Evolutionary conservation across 37 sponge, comb jelly and placozoan species (phyloP), one percentile per base, ranked within the genome.

Genomic region (Diacarnus erythraeanus): DNA sequence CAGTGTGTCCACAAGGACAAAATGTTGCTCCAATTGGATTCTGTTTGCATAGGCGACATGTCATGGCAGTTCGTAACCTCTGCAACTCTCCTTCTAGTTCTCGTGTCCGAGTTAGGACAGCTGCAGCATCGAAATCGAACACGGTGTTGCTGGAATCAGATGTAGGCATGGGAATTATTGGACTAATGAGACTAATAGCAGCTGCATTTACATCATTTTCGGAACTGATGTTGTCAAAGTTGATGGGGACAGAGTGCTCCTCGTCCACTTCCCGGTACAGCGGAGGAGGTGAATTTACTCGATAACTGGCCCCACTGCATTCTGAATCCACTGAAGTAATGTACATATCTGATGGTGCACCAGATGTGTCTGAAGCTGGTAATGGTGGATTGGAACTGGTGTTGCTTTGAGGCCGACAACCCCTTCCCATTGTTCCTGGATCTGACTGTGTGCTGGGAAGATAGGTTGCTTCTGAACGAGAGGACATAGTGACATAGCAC

Each of bases 1-100:
- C 75, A 17, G 94, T 89, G 88, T 93, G 94, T 0, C 90, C 90
- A 54, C 94, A 93, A 21, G 94, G 94, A 83, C 89, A 89, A 65
- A 89, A 93, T 21, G 87, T 89, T 5, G 87, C 94, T 1, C 89
- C 79, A 26, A 93, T 78, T 20, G 90, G 94, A 23, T 86, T 86
- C 73, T 73, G 73, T 59, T 51, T 72, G 79, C 94, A 93, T 9
- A 83, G 41, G 2, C 82, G 83, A 76, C 94, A 93, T 0, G 88
- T 91, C 92, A 91, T 91, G 29, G 88, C 84, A 3, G 73, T 70
- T 43, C 81, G 47, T 6, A 91, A 67, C 35, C 88, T 72, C 74
- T 84, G 84, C 34, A 91, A 80, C 36, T 91, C 92, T 38, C 75
- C 76, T 60, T 91, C 92, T 44, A 91, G 83, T 34, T 87, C 77